Evolutionary conservation across 1,140 invertebrate genomes (phyloP).

Genomic region (Hormaphis cornu): DNA sequence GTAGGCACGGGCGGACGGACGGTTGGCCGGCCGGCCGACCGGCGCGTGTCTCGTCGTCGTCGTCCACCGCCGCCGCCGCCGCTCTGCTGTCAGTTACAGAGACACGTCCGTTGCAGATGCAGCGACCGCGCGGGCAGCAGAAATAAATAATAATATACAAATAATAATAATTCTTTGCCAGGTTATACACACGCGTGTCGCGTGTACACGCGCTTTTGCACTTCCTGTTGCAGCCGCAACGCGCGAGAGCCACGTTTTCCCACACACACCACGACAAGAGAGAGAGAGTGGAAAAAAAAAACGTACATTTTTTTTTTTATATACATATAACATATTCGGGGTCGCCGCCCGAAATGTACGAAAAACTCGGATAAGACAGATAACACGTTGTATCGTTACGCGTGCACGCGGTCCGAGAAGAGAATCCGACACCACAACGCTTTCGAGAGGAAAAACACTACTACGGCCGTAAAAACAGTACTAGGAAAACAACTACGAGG

Average conservation of each 20-base stretch:
- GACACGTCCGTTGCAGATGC: constrained; percentile 9
- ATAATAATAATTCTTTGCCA: constrained; percentile 12
- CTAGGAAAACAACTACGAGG: too few relatives aligned
- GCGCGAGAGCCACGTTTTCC: constrained; percentile 2
- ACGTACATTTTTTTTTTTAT: too few relatives aligned
- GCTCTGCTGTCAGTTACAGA: constrained; percentile 10
- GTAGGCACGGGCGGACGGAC: neutral
- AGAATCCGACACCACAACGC: too few relatives aligned
- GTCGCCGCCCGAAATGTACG: neutral
- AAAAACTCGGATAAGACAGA: too few relatives aligned
- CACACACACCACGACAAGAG: neutral
- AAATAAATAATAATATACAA: constrained; percentile 24
- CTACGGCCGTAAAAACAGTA: too few relatives aligned
- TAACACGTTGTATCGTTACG: too few relatives aligned
- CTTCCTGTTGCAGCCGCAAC: neutral
- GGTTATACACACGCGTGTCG: neutral
- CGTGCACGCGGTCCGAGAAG: too few relatives aligned
- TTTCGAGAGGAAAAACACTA: too few relatives aligned
- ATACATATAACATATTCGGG: too few relatives aligned
- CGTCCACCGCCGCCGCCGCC: constrained; percentile 13
- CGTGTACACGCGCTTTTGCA: neutral
- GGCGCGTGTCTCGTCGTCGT: constrained; percentile 17
- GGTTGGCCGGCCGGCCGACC: neutral
- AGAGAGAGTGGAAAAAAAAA: too few relatives aligned
- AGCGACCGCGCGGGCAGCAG: neutral